Evolutionary conservation across 2,888 invertebrate species (phyloP).

Genomic region (Ditula angustiorana): DNA sequence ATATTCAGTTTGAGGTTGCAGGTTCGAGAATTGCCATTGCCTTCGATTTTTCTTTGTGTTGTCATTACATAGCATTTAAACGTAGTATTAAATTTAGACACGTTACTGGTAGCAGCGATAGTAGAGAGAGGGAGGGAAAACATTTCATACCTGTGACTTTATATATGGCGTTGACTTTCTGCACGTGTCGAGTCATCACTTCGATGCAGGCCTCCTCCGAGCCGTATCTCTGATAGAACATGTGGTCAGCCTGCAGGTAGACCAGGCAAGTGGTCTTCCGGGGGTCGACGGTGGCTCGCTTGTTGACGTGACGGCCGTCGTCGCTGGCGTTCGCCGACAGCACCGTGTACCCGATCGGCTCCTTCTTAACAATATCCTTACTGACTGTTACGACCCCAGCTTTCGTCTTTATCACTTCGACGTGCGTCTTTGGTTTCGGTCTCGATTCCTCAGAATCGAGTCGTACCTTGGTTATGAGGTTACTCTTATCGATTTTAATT

Average conservation of each 20-base stretch:
- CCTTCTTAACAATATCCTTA: slow-evolving; percentile 87
- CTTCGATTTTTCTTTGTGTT: too few relatives aligned
- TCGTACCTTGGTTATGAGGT: slow-evolving; percentile 82
- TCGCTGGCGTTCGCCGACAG: slow-evolving; percentile 79
- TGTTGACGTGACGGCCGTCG: slow-evolving; percentile 86
- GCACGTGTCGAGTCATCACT: slow-evolving; percentile 97
- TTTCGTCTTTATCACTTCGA: slow-evolving; percentile 88
- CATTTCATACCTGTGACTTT: slow-evolving; percentile 89
- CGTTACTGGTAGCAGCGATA: too few relatives aligned
- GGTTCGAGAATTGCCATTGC: too few relatives aligned
- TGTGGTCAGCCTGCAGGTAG: slow-evolving; percentile 98
- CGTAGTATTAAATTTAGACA: too few relatives aligned
- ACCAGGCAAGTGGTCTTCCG: slow-evolving; percentile 97
- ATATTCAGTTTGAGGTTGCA: too few relatives aligned
- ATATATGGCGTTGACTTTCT: slow-evolving; percentile 95
- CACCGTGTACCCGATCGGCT: slow-evolving; percentile 79
- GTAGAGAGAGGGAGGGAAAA: slow-evolving; percentile 4
- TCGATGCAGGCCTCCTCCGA: slow-evolving; percentile 97
- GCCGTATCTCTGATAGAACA: slow-evolving; percentile 97
- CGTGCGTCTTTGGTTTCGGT: slow-evolving; percentile 88
- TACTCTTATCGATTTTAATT: slow-evolving; percentile 83
- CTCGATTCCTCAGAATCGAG: slow-evolving; percentile 82
- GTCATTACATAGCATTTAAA: too few relatives aligned
- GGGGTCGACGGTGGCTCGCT: slow-evolving; percentile 91
- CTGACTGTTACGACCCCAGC: slow-evolving; percentile 87